Evolutionary conservation across 1,140 invertebrate species (phyloP).

Genomic region (Heliconius hewitsoni): DNA sequence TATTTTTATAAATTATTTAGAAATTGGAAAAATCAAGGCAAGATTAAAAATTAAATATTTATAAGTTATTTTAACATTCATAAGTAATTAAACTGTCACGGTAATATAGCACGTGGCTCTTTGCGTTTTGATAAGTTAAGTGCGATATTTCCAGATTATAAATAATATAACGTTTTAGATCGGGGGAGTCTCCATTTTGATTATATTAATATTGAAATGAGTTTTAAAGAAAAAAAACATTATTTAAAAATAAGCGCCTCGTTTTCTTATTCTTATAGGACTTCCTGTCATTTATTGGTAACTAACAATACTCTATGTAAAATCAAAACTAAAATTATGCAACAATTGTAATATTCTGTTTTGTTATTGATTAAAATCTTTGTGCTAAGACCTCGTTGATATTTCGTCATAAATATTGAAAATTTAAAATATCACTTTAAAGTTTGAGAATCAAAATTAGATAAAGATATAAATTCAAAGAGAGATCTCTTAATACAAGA

Average conservation of each 20-base stretch:
- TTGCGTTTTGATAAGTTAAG: slow-evolving; percentile 27
- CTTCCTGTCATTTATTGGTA: too few relatives aligned
- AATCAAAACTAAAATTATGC: background rate
- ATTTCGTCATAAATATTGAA: background rate
- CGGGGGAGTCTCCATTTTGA: background rate
- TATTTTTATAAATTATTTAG: background rate
- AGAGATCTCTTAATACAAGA: background rate
- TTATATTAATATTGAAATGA: background rate
- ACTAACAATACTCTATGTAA: background rate
- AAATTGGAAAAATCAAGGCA: slow-evolving; percentile 16
- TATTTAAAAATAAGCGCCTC: too few relatives aligned
- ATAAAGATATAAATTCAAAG: background rate
- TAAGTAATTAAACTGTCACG: slow-evolving; percentile 35
- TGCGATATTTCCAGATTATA: background rate
- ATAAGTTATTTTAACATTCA: slow-evolving; percentile 33
- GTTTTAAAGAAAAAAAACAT: background rate
- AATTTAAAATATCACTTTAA: background rate
- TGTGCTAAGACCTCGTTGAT: background rate
- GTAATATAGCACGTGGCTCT: slow-evolving; percentile 19
- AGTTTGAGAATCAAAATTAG: background rate
- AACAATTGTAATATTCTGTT: background rate
- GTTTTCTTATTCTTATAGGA: too few relatives aligned
- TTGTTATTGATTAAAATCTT: background rate
- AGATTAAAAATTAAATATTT: slow-evolving; percentile 39
- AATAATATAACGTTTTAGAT: background rate